These are phyloP conservation scores for Conus betulinus DNA, from an alignment of 1,140 invertebrate genomes.

Conservation along the genomic window DNA sequence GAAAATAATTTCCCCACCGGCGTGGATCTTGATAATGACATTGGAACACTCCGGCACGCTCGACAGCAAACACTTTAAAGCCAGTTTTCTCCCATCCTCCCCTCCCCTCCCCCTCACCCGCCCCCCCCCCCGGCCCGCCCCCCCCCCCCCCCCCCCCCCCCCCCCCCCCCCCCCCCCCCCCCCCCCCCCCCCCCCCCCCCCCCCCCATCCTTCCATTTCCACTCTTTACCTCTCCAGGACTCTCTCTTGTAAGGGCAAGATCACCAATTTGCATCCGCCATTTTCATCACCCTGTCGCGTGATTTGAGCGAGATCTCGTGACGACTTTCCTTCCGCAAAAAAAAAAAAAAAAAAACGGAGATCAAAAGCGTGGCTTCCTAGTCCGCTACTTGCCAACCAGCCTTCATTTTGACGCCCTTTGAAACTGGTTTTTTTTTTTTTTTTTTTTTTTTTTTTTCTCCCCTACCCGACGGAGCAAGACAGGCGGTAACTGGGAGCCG, in stretches of 20 bases:
- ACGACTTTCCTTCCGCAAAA: neutral
- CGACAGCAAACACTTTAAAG: neutral
- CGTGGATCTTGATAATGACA: too few relatives aligned
- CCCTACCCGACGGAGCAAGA: neutral
- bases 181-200: neutral
- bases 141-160: neutral
- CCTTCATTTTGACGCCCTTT: conserved; percentile 20
- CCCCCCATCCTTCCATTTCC: neutral
- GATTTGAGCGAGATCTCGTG: conserved; percentile 24
- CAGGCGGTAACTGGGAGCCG: neutral
- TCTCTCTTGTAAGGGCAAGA: neutral
- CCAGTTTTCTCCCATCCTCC: neutral
- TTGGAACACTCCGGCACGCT: too few relatives aligned
- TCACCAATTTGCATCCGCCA: neutral
- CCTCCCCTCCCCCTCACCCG: too few relatives aligned
- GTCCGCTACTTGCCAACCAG: neutral
- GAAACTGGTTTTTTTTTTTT: neutral
- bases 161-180: neutral
- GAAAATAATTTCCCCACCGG: too few relatives aligned
- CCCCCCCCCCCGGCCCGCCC: too few relatives aligned
- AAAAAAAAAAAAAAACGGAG: neutral
- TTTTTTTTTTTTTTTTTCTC: neutral
- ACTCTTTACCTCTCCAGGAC: neutral
- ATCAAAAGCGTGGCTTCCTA: neutral
- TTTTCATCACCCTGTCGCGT: conserved; percentile 20